These are phyloP conservation scores for Dinoponera quadriceps DNA, from an alignment of 1,140 invertebrate genomes.

Conservation along the genomic window DNA sequence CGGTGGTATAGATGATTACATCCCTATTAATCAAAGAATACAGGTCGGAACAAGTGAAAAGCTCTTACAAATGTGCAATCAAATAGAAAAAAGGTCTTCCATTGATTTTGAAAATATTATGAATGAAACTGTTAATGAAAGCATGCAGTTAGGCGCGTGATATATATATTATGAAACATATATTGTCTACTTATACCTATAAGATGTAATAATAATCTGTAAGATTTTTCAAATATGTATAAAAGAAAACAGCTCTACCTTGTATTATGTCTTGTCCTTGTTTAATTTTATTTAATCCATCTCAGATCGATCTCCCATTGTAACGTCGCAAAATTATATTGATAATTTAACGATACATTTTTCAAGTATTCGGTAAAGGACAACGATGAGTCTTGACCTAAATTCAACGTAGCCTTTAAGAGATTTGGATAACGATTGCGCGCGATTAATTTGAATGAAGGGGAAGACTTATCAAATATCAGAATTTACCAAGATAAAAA, in stretches of 20 bases:
- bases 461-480: too few relatives aligned
- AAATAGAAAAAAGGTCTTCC: slow-evolving; percentile 49
- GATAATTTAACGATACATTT: too few relatives aligned
- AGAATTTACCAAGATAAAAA: too few relatives aligned
- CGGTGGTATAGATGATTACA: slow-evolving; percentile 75
- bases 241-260: slow-evolving; percentile 1
- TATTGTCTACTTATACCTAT: neutral
- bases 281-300: too few relatives aligned
- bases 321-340: too few relatives aligned
- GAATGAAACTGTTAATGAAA: slow-evolving; percentile 61
- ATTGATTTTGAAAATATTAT: slow-evolving; percentile 71
- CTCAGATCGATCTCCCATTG: too few relatives aligned
- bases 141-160: neutral
- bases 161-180: slow-evolving; percentile 17
- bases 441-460: too few relatives aligned
- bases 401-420: too few relatives aligned
- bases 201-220: neutral
- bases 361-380: too few relatives aligned
- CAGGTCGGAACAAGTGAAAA: slow-evolving; percentile 36
- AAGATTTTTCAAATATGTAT: slow-evolving; percentile 8
- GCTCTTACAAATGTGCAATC: neutral
- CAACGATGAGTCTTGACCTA: too few relatives aligned
- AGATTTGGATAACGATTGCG: too few relatives aligned
- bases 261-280: neutral
- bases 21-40: slow-evolving; percentile 77